Conservation (phyloP, 2,888 invertebrate species). For the Nudaria mundana region DNA sequence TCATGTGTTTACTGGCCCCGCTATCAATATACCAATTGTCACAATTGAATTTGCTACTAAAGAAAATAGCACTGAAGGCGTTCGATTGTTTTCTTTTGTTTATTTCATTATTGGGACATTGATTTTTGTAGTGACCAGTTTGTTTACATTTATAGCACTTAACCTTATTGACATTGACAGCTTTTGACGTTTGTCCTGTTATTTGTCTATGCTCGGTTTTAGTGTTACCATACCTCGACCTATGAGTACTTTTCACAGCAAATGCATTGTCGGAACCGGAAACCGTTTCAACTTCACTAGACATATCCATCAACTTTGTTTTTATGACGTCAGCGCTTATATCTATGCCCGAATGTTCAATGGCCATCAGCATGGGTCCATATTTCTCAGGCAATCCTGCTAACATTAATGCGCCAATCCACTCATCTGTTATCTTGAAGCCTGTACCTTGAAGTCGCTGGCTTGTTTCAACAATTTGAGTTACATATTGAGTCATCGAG, state of each 20-base stretch:
- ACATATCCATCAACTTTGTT: constrained; percentile 7
- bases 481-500: constrained; percentile 8
- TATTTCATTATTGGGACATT: neutral
- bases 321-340: constrained; percentile 10
- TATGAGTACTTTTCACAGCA: too few relatives aligned
- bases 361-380: constrained; percentile 13
- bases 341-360: constrained; percentile 7
- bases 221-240: too few relatives aligned
- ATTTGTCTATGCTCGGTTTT: too few relatives aligned
- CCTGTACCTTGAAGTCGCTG: constrained; percentile 7
- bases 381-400: constrained; percentile 6
- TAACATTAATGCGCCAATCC: constrained; percentile 9
- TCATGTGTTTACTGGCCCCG: neutral
- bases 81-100: constrained; percentile 5
- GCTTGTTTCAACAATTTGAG: constrained; percentile 7
- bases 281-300: neutral
- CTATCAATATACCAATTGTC: neutral
- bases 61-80: constrained; percentile 11
- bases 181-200: too few relatives aligned
- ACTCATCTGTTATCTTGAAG: constrained; percentile 6
- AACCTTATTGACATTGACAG: too few relatives aligned
- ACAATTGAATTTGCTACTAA: constrained; percentile 1
- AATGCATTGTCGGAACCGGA: too few relatives aligned
- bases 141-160: neutral
- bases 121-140: constrained; percentile 1